These are phyloP conservation scores for Nebria brevicollis DNA, from an alignment of 2,888 invertebrate genomes.

Conservation along the genomic window DNA sequence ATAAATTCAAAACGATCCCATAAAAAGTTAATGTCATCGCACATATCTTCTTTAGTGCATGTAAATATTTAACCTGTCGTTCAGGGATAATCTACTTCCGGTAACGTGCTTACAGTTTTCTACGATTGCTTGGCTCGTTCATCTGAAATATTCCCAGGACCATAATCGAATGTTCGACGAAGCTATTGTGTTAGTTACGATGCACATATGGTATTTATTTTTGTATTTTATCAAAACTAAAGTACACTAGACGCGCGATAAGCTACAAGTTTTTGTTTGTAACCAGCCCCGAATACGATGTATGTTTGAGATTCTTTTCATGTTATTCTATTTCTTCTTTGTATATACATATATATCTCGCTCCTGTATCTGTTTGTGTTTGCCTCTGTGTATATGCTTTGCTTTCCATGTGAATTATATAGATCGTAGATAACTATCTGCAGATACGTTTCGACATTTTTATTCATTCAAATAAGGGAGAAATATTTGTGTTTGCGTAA, in stretches of 20 bases:
- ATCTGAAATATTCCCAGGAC: neutral
- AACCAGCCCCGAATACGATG: neutral
- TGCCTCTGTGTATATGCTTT: neutral
- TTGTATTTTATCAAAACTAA: neutral
- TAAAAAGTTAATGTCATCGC: constrained; percentile 1
- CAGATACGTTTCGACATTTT: constrained; percentile 10
- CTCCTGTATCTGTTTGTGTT: constrained; percentile 5
- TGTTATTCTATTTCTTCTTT: neutral
- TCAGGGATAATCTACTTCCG: constrained; percentile 10
- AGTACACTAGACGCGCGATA: neutral
- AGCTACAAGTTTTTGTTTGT: neutral
- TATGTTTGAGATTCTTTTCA: neutral
- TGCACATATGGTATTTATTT: neutral
- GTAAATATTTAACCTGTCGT: constrained; percentile 16
- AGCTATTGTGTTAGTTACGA: neutral
- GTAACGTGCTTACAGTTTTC: neutral
- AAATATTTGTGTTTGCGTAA: constrained; percentile 13
- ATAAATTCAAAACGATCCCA: neutral
- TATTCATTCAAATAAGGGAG: constrained; percentile 6
- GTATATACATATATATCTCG: neutral
- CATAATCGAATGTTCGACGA: neutral
- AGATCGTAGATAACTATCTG: constrained; percentile 5
- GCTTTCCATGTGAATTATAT: constrained; percentile 1
- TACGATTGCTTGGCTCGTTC: neutral
- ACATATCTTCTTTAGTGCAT: constrained; percentile 1